Conservation (phyloP, 2,797 vertebrate species). For the Myoxocephalus aenaeus region DNA sequence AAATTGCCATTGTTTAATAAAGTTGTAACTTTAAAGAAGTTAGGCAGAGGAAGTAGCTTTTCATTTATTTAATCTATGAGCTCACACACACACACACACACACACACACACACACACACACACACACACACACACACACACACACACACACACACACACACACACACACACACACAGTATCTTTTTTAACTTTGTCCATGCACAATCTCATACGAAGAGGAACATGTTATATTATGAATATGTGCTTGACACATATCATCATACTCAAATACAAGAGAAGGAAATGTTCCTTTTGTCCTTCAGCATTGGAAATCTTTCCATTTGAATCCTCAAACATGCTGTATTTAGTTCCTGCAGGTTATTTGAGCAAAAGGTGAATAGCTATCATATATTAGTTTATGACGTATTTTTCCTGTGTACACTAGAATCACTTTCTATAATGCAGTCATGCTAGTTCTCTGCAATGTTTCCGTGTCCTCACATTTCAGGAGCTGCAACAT, state of each 20-base stretch:
- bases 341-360: constrained; percentile 3
- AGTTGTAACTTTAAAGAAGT: not conserved
- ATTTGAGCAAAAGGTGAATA: not conserved
- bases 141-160: not conserved
- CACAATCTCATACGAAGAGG: constrained; percentile 26
- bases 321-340: constrained; percentile 46
- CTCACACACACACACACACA: not conserved
- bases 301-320: constrained; percentile 41
- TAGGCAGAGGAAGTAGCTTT: not conserved
- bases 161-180: not conserved
- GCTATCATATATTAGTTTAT: not conserved
- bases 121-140: not conserved
- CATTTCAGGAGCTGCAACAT: not conserved
- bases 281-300: constrained; percentile 8
- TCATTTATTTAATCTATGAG: not conserved
- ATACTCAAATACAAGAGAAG: constrained; percentile 52
- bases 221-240: not conserved
- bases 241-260: not conserved
- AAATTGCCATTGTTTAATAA: not conserved
- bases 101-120: not conserved
- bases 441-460: too few species aligned
- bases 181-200: constrained; percentile 32
- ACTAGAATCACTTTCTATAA: too few species aligned
- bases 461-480: too few species aligned
- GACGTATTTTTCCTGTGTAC: not conserved